phyloP scores from a whole-genome alignment of 1,140 invertebrate genomes.

The Drosophila teissieri region DNA sequence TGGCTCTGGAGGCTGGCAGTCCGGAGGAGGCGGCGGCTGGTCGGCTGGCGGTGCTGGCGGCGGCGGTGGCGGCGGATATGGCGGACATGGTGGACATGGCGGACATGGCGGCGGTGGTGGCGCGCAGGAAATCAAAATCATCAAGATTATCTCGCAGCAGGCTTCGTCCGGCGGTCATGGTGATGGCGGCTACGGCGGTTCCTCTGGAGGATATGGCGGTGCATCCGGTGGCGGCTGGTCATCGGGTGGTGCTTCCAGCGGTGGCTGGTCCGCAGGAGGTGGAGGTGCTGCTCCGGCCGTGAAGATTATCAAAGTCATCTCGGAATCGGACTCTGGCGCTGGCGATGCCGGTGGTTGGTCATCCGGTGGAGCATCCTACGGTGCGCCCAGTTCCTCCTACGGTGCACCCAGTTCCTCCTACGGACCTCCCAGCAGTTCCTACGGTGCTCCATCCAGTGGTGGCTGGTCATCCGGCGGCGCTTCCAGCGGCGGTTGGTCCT shows the following conservation, averaged over 20 bases:
- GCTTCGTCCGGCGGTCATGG: constrained; percentile 48
- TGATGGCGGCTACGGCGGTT: constrained; percentile 51
- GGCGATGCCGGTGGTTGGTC: constrained; percentile 55
- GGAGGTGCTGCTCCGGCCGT: constrained; percentile 58
- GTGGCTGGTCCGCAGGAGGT: constrained; percentile 56
- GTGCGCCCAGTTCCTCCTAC: constrained; percentile 11
- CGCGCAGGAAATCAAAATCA: constrained; percentile 62
- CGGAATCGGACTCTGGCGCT: constrained; percentile 46
- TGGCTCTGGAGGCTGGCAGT: constrained; percentile 34
- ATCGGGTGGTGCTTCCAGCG: constrained; percentile 43
- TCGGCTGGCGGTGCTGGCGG: constrained; percentile 1
- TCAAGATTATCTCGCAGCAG: constrained; percentile 67
- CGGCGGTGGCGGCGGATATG: constrained; percentile 14
- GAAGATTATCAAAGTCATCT: constrained; percentile 72
- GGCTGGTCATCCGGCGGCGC: constrained; percentile 36
- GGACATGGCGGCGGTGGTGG: constrained; percentile 21
- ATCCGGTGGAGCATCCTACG: constrained; percentile 15
- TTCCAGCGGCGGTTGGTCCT: constrained; percentile 25
- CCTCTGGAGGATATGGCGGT: constrained; percentile 44
- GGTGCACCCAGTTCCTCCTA: constrained; percentile 30
- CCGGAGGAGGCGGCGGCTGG: constrained; percentile 35
- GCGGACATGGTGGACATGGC: constrained; percentile 28
- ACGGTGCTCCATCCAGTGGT: constrained; percentile 18
- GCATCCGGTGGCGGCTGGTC: constrained; percentile 42
- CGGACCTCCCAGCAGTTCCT: constrained; percentile 32